phyloP scores from a whole-genome alignment of 2,113 vertebrate genomes.

The Ascaphus truei region DNA sequence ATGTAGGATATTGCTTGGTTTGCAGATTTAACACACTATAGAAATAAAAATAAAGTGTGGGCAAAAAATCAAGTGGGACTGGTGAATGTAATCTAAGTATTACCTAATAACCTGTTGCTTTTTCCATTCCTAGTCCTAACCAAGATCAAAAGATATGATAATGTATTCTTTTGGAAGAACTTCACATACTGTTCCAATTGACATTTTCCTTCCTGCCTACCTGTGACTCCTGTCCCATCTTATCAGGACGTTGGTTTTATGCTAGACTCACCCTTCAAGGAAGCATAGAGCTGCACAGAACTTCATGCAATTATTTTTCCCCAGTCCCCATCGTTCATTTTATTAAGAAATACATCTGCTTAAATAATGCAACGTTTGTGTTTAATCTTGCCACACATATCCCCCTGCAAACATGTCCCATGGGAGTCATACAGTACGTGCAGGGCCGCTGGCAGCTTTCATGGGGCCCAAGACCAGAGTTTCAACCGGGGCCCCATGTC shows the following conservation, averaged over 20 bases:
- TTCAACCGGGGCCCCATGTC: no score
- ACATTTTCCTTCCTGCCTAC: slow-evolving; percentile 20
- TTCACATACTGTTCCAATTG: slow-evolving; percentile 4
- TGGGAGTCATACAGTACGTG: slow-evolving; percentile 45
- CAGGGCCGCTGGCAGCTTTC: no score
- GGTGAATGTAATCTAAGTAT: not conserved
- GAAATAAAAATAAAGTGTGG: no score
- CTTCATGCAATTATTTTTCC: slow-evolving; percentile 10
- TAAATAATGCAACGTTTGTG: slow-evolving; percentile 25
- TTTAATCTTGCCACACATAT: slow-evolving; percentile 28
- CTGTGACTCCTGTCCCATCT: slow-evolving; percentile 2
- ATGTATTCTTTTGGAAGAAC: slow-evolving; percentile 11
- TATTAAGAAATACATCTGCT: slow-evolving; percentile 3
- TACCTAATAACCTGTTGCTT: not conserved
- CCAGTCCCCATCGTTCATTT: not conserved
- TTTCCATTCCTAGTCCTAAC: not conserved
- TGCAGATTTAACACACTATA: no score
- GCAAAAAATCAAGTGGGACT: not conserved
- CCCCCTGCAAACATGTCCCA: slow-evolving; percentile 41
- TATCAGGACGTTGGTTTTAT: slow-evolving; percentile 5
- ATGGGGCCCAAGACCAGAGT: no score
- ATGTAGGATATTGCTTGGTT: no score
- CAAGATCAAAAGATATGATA: not conserved
- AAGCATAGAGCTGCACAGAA: not conserved
- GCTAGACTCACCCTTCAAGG: slow-evolving; percentile 5